Evolutionary conservation across 1,140 invertebrate genomes (phyloP).

Genomic region (Asbolus verrucosus): DNA sequence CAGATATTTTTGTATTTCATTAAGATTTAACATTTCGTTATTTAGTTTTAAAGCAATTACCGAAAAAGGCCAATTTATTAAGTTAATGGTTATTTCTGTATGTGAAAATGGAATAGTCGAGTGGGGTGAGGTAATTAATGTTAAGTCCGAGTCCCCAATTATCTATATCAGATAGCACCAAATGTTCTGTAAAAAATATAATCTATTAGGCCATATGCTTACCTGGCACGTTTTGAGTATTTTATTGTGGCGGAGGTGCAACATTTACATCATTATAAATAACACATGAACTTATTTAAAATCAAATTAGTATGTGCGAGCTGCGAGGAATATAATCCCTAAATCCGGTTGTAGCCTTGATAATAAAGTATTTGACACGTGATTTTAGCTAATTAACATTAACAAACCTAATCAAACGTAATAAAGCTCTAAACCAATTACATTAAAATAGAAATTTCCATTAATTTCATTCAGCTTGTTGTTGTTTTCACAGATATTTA

Average conservation of each 20-base stretch:
- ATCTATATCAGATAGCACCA: conserved; percentile 54
- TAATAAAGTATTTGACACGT: conserved; percentile 24
- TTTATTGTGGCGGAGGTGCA: conserved; percentile 32
- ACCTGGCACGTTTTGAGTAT: conserved; percentile 23
- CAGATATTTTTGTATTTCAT: too few species aligned
- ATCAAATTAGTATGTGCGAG: background rate
- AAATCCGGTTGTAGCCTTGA: conserved; percentile 17
- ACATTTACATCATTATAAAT: conserved; percentile 38
- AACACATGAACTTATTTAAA: conserved; percentile 6
- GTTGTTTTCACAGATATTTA: conserved; percentile 50
- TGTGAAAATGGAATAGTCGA: conserved; percentile 49
- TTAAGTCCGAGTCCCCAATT: conserved; percentile 51
- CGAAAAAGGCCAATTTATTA: background rate
- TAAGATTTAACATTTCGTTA: too few species aligned
- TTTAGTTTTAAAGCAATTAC: background rate
- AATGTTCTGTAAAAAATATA: conserved; percentile 53
- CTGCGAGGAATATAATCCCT: background rate
- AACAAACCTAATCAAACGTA: conserved; percentile 41
- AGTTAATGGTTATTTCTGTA: conserved; percentile 7
- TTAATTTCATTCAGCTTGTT: conserved; percentile 46
- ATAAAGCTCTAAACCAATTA: conserved; percentile 46
- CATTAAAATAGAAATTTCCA: conserved; percentile 48
- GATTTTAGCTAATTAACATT: conserved; percentile 43
- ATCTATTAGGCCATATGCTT: conserved; percentile 43
- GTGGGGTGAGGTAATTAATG: conserved; percentile 52